Percentiles rank a stretch among this genome's conserved stretches.
Conservation (phyloP, 1,140 invertebrate species). For the Trichoplusia ni region DNA sequence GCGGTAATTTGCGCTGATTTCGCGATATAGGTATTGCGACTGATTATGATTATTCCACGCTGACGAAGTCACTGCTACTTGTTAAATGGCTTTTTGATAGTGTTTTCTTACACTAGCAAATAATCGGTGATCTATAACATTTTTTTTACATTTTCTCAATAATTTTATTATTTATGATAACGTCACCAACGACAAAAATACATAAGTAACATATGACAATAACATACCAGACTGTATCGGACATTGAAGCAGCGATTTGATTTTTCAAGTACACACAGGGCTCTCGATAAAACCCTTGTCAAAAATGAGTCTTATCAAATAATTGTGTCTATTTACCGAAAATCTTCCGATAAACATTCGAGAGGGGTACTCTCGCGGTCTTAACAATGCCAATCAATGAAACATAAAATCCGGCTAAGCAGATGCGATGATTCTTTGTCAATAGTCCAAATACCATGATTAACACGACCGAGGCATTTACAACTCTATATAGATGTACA, state of each 20-base stretch:
- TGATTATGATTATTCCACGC: too few species aligned
- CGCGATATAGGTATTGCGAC: too few species aligned
- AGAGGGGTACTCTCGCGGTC: conserved; percentile 50
- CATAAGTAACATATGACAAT: too few species aligned
- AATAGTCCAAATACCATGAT: conserved; percentile 21
- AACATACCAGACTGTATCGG: conserved; percentile 1
- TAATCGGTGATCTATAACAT: too few species aligned
- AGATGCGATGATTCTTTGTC: conserved; percentile 64
- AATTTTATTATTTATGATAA: too few species aligned
- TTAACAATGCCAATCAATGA: conserved; percentile 79
- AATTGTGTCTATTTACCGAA: conserved; percentile 65
- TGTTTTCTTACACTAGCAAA: too few species aligned
- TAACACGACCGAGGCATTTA: neutral
- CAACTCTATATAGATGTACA: neutral
- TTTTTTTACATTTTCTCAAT: too few species aligned
- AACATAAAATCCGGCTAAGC: conserved; percentile 77
- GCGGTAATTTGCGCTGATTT: too few species aligned
- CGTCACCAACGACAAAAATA: too few species aligned
- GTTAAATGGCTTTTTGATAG: too few species aligned
- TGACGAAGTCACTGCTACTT: too few species aligned
- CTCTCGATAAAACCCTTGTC: neutral
- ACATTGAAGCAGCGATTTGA: neutral
- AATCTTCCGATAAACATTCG: conserved; percentile 55
- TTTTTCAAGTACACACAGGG: conserved; percentile 12
- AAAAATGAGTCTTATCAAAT: conserved; percentile 56